phyloP scores from a whole-genome alignment of 2,113 vertebrate genomes.

The Galemys pyrenaicus region DNA sequence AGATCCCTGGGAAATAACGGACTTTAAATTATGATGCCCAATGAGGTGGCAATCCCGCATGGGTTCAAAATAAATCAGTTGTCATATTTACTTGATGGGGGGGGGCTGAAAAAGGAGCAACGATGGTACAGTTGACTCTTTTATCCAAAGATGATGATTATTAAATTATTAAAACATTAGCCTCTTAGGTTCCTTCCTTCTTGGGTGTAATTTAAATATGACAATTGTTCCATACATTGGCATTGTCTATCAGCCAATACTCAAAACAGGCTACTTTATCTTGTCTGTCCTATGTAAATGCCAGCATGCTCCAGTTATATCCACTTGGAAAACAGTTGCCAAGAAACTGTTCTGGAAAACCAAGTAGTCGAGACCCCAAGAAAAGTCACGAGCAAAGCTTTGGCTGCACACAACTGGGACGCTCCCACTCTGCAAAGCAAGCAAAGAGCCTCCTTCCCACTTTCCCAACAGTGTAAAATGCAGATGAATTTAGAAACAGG shows the following conservation, averaged over 20 bases:
- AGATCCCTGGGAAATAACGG: constrained; percentile 91
- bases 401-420: constrained; percentile 45
- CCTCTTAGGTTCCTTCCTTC: constrained; percentile 84
- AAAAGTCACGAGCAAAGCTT: constrained; percentile 31
- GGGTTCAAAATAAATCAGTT: constrained; percentile 89
- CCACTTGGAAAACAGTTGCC: constrained; percentile 84
- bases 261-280: constrained; percentile 94
- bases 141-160: constrained; percentile 87
- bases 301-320: constrained; percentile 91
- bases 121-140: constrained; percentile 82
- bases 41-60: constrained; percentile 91
- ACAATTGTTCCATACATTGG: constrained; percentile 89
- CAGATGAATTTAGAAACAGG: constrained; percentile 66
- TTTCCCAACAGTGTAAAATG: constrained; percentile 52
- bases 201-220: constrained; percentile 89
- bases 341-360: constrained; percentile 80
- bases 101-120: constrained; percentile 72
- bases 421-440: constrained; percentile 70
- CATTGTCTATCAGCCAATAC: constrained; percentile 92
- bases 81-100: constrained; percentile 85
- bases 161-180: constrained; percentile 89
- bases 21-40: constrained; percentile 91
- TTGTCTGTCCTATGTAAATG: constrained; percentile 92
- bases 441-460: constrained; percentile 30
- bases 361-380: not conserved